Evolutionary conservation across 2,113 vertebrate genomes (phyloP), one percentile per base, ranked within the genome.

Genomic region (Pterocles gutturalis): DNA sequence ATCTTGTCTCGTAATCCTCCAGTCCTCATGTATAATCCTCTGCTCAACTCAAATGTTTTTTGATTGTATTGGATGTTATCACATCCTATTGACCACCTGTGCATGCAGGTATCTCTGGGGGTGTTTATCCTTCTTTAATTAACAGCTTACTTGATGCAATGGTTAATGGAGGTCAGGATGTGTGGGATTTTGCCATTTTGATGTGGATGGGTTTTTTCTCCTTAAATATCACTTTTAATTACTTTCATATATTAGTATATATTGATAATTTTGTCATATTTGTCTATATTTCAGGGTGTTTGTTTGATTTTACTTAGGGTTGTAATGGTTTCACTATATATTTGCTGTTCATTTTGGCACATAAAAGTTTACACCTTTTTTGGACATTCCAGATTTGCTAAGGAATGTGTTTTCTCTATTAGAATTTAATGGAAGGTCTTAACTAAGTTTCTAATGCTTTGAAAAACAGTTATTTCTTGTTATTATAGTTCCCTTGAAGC

Each of bases 51-150:
- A 97, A 95, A 93, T 97, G 64, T 97, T 97, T 95, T 94, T 93
- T 98, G 92, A 88, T 92, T 96, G 46, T 97, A 93, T 90, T 97
- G 96, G 83, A 96, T 96, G 87, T 92, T 97, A 98, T 97, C 94
- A 92, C 76, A 96, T 97, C 64, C 73, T 97, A 93, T 93, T 95
- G 83, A 96, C 86, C 25, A 49, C 70, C 60, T 90, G 33, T 91
- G 77, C 94, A 93, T 83, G 90, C 81, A 85, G 65, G 45, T 96
- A 87, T 96, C 96, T 97, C 95, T 4, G 20, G 90, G 78, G 48
- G 69, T 96, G 58, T 90, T 97, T 85, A 98, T 96, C 75, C 77
- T 97, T 96, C 96, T 93, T 93, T 95, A 97, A 97, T 98, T 97
- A 98, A 94, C 87, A 97, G 72, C 64, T 96, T 92, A 90, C 96